Conservation (phyloP, 2,797 vertebrate species). For the Picus viridis region DNA sequence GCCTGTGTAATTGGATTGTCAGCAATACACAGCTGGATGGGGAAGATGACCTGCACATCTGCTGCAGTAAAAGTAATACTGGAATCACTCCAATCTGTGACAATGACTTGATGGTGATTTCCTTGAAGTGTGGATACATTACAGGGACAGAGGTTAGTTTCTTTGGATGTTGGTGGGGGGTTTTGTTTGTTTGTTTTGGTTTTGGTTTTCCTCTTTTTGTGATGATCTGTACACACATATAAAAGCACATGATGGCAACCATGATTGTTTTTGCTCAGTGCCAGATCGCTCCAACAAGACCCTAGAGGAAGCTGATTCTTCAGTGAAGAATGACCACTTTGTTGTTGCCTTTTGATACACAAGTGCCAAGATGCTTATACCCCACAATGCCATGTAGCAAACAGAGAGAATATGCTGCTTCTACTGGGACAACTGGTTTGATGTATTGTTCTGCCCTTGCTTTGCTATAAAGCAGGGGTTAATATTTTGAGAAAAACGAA, state of each 20-base stretch:
- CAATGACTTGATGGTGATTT: not conserved
- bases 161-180: no score
- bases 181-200: no score
- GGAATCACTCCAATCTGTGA: not conserved
- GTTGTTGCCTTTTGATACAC: not conserved
- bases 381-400: not conserved
- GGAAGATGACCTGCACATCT: not conserved
- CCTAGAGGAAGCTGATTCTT: not conserved
- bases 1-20: not conserved
- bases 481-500: not conserved
- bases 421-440: not conserved
- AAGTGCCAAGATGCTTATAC: not conserved
- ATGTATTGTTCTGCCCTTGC: not conserved
- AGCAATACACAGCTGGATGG: not conserved
- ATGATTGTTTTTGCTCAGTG: not conserved
- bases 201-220: not conserved
- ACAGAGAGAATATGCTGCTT: not conserved
- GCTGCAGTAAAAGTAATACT: not conserved
- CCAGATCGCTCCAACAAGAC: not conserved
- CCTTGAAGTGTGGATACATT: not conserved
- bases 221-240: not conserved
- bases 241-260: not conserved
- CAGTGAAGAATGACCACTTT: not conserved
- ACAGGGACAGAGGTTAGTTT: not conserved
- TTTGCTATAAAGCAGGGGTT: not conserved